Evolutionary conservation across 2,113 vertebrate species (phyloP).

Genomic region (Eira barbara): DNA sequence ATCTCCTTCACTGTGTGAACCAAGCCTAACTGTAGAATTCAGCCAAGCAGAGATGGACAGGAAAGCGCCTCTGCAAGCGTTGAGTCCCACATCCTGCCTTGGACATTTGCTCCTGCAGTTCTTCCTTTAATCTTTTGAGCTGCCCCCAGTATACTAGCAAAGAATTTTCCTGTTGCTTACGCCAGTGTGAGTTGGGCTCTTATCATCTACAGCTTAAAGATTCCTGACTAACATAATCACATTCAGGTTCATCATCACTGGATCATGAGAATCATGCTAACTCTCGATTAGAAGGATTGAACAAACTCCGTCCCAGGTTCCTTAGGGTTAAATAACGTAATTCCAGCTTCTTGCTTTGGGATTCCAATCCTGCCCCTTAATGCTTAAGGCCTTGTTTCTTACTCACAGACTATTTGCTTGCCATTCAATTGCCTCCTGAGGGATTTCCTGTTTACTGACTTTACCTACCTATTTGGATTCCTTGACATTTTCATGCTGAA

Average conservation of each 20-base stretch:
- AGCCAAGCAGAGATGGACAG: not conserved
- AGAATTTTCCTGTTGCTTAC: not conserved
- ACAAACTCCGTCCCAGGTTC: not conserved
- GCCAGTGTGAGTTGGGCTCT: not conserved
- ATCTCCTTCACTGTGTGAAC: not conserved
- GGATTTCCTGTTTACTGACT: not conserved
- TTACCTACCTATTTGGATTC: not conserved
- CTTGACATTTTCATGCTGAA: not conserved
- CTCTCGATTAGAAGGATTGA: not conserved
- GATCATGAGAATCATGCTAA: not conserved
- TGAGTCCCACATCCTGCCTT: not conserved
- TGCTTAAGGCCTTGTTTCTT: not conserved
- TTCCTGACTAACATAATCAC: not conserved
- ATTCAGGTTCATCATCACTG: not conserved
- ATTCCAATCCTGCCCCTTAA: not conserved
- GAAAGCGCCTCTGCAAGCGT: not conserved
- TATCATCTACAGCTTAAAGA: not conserved
- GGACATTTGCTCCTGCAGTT: not conserved
- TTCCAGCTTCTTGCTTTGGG: not conserved
- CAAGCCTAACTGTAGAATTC: not conserved
- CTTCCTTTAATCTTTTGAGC: constrained; percentile 10
- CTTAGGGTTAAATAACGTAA: not conserved
- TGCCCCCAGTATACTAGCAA: not conserved
- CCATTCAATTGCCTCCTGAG: not conserved
- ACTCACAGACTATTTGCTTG: not conserved